Conservation (phyloP, 2,113 vertebrate species). For the Ciconia maguari region DNA sequence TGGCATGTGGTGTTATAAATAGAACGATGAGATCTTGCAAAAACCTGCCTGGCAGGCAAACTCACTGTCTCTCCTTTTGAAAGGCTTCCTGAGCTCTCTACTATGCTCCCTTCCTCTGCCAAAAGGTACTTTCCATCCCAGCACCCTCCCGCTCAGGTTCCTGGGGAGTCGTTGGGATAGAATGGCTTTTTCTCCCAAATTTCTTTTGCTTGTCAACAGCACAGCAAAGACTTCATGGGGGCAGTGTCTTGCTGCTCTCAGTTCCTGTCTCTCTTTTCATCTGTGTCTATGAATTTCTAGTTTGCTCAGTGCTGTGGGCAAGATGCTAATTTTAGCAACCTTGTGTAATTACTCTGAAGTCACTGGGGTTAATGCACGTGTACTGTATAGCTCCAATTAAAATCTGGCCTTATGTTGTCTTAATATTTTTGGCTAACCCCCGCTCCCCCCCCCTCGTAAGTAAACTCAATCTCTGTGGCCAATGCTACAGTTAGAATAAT, state of each 20-base stretch:
- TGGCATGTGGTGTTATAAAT: conserved; percentile 69
- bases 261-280: neutral
- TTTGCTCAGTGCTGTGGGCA: neutral
- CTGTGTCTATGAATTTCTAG: conserved; percentile 24
- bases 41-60: conserved; percentile 65
- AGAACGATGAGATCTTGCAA: conserved; percentile 55
- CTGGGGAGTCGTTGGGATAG: neutral
- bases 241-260: neutral
- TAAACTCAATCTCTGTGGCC: neutral
- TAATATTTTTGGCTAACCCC: neutral
- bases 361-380: neutral
- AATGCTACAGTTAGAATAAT: neutral
- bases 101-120: neutral
- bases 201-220: neutral
- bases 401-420: neutral
- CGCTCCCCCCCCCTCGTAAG: too few species aligned
- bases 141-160: neutral
- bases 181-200: neutral
- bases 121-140: neutral
- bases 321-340: conserved; percentile 47
- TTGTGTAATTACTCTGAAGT: conserved; percentile 53
- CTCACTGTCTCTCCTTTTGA: neutral
- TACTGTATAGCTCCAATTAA: neutral
- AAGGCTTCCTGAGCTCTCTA: conserved; percentile 5
- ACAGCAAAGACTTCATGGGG: neutral